Base-by-base conservation (phyloP, 1,140 invertebrate genomes). In the Drosophila biarmipes region DNA sequence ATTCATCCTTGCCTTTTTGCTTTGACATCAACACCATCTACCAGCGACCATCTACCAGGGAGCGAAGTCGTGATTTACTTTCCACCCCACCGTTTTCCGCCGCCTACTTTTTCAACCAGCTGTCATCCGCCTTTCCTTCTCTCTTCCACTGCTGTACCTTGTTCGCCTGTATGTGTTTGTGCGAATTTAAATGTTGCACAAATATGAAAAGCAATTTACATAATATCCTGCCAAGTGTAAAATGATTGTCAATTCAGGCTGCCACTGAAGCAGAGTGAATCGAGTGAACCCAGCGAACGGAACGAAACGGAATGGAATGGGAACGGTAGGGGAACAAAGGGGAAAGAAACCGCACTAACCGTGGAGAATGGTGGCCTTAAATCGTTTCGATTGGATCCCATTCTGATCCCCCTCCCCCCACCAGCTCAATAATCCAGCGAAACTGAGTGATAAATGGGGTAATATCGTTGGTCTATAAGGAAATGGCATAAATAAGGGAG, bases 171-270 rank as follows among this genome's bases (percentile, higher is more conserved):
- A 21, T 38, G n/a, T 52, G 21, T 55, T 42, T 51, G 72, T 52
- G 68, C 78, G 89, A 77, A 87, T 87, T 89, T 87, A 87, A 87
- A 87, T 87, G 84, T 80, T 87, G 85, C 84, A 89, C 84, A 89
- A 87, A 87, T 87, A 87, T 87, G 84, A 87, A 87, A 87, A 87
- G 84, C 80, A 89, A 90, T 89, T 89, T 89, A 90, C 84, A 90
- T 89, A 89, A 89, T 84, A 89, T 90, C 80, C 84, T 77, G 63
- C 85, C 85, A 90, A 89, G 84, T 89, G 84, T 89, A 90, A 89
- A 89, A 89, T 89, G 85, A 89, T 89, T 89, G 85, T 89, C 85
- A 89, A 89, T 90, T 78, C 73, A 69, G 81, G 71, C 80, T 85
- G 80, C 59, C 42, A 56, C 24, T 63, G 52, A 66, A 69, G 15